Conservation (phyloP, 2,797 vertebrate species). For the Nannoperca australis region DNA sequence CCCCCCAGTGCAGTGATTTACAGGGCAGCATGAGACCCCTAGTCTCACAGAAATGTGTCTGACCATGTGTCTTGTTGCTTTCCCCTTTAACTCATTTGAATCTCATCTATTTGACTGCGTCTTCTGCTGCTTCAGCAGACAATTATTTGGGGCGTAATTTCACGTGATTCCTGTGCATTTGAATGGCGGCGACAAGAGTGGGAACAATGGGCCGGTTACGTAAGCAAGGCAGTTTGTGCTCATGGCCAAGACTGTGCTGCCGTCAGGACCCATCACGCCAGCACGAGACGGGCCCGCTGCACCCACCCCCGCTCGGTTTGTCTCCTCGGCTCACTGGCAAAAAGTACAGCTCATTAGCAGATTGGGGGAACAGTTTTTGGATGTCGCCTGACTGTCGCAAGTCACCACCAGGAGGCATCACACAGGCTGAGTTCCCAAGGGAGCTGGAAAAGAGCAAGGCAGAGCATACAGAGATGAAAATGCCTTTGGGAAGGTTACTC, state of each 20-base stretch:
- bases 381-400: slow-evolving; percentile 29
- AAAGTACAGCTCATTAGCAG: slow-evolving; percentile 42
- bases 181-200: slow-evolving; percentile 62
- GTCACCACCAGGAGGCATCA: slow-evolving; percentile 43
- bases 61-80: not conserved
- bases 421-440: slow-evolving; percentile 6
- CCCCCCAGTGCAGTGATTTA: not conserved
- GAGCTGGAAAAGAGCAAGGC: slow-evolving; percentile 36
- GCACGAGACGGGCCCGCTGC: slow-evolving; percentile 45
- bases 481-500: slow-evolving; percentile 7
- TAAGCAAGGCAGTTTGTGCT: slow-evolving; percentile 72
- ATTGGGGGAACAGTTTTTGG: slow-evolving; percentile 24
- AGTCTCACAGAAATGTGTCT: not conserved
- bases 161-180: slow-evolving; percentile 60
- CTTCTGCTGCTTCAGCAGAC: slow-evolving; percentile 21
- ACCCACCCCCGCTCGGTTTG: not conserved
- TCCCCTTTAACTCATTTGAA: slow-evolving; percentile 31
- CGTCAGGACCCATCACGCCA: slow-evolving; percentile 71
- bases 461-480: slow-evolving; percentile 12
- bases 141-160: slow-evolving; percentile 40
- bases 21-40: not conserved
- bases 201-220: slow-evolving; percentile 67
- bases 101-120: slow-evolving; percentile 9
- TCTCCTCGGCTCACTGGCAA: slow-evolving; percentile 32
- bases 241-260: slow-evolving; percentile 69